Evolutionary conservation across 2,797 vertebrate genomes (phyloP).

Genomic region (Remorina albescens): DNA sequence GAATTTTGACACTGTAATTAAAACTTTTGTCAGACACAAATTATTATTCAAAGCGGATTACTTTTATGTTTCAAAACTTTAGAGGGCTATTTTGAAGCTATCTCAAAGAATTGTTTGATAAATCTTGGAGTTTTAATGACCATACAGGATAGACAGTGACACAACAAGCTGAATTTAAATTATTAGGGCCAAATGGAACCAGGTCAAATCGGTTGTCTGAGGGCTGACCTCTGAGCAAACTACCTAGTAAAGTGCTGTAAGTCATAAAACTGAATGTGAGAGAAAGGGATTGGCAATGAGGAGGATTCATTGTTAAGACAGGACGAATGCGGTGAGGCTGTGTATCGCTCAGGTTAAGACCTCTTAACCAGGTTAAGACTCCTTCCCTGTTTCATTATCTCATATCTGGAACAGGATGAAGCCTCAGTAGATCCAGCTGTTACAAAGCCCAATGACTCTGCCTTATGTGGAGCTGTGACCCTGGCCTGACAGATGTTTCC

Average conservation of each 20-base stretch:
- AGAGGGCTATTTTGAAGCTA: neutral
- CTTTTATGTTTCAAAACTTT: neutral
- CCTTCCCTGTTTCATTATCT: constrained; percentile 44
- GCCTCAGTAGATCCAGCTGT: constrained; percentile 30
- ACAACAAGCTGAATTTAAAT: constrained; percentile 22
- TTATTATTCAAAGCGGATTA: neutral
- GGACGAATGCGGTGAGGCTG: constrained; percentile 1
- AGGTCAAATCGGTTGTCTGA: constrained; percentile 11
- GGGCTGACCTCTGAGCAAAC: constrained; percentile 64
- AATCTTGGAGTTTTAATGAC: too few relatives aligned
- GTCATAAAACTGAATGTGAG: constrained; percentile 63
- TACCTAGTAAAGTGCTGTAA: constrained; percentile 62
- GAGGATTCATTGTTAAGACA: constrained; percentile 18
- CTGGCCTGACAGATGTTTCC: constrained; percentile 2
- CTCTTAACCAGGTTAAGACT: neutral
- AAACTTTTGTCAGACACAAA: neutral
- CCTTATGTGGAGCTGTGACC: constrained; percentile 18
- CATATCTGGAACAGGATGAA: constrained; percentile 33
- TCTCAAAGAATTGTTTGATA: too few relatives aligned
- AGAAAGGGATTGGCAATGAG: constrained; percentile 52
- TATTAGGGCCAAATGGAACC: constrained; percentile 31
- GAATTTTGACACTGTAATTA: neutral
- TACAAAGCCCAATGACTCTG: constrained; percentile 1
- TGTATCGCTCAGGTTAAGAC: constrained; percentile 6
- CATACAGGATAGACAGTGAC: too few relatives aligned